phyloP scores from a whole-genome alignment of 1,140 invertebrate genomes.

The Pollicipes pollicipes region DNA sequence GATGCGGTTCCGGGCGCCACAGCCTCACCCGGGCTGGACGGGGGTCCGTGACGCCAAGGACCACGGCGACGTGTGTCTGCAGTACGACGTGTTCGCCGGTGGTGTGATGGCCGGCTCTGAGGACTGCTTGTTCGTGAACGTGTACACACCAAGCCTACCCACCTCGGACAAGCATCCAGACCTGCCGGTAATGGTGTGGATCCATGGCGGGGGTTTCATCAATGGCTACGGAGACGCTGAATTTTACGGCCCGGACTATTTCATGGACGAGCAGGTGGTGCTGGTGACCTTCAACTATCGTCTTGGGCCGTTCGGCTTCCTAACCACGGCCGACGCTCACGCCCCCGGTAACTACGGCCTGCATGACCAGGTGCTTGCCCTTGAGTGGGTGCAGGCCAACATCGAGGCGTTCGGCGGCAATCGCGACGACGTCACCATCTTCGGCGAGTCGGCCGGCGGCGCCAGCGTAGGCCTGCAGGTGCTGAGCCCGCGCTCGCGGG shows the following conservation, averaged over 20 bases:
- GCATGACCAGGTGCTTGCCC: conserved; percentile 25
- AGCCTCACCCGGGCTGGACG: background rate
- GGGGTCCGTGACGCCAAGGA: background rate
- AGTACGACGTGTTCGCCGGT: background rate
- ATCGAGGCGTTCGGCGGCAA: conserved; percentile 26
- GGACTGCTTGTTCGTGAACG: conserved; percentile 7
- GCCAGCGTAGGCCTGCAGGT: conserved; percentile 6
- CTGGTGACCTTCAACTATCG: conserved; percentile 17
- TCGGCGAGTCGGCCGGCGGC: conserved; percentile 8
- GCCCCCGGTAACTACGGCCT: conserved; percentile 27
- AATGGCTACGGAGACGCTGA: conserved; percentile 4
- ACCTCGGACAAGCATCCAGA: background rate
- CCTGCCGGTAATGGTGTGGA: conserved; percentile 22
- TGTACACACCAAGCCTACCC: background rate
- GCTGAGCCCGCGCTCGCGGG: background rate
- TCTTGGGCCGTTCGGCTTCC: conserved; percentile 19
- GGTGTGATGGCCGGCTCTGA: background rate
- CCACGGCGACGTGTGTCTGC: background rate
- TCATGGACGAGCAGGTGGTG: conserved; percentile 12
- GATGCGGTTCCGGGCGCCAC: background rate
- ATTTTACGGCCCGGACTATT: conserved; percentile 5
- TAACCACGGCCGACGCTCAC: conserved; percentile 24
- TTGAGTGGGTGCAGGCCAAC: conserved; percentile 26
- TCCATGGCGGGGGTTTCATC: conserved; percentile 21
- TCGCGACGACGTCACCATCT: conserved; percentile 7